Base-by-base conservation (phyloP, 23 tunicate genomes). In the Styela clava region DNA sequence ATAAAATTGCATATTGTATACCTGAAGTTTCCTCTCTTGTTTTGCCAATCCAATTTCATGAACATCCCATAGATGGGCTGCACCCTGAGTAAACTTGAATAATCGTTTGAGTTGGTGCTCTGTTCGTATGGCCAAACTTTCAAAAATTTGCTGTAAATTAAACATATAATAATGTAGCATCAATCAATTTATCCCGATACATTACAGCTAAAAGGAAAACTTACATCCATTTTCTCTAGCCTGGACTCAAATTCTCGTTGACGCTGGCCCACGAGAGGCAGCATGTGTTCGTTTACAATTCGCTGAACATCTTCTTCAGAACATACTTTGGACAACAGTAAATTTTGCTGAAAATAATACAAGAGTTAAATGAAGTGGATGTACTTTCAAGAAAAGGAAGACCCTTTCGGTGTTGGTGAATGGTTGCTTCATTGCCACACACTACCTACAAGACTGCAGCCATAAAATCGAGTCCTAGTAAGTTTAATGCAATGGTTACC, bases 41-140 rank as follows among this genome's bases (percentile, higher is more conserved):
- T 83, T 88, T 2, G 98, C 98, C 56, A 93, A 71, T 1, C 87
- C 85, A 21, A 89, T 70, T 33, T 87, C 87, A 78, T 93, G 98
- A 1, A 93, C 83, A 63, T 93, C 98, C 98, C 98, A 93, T 69
- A 93, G 72, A 77, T 93, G 98, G 26, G 98, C 86, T 21, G 89
- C 89, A 3, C 93, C 93, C 76, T 93, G 93, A 2, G 84, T 91
- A 51, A 81, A 84, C 68, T 93, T 85, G 81, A 87, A 93, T 77
- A 93, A 72, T 18, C 61, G 24, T 7, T 84, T 81, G 34, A 93
- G 69, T 31, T 87, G 91, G 7, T 74, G 56, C 65, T 86, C 91
- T 33, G 97, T 77, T 16, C 74, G 31, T 1, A 44, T 65, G 0
- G 97, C 91, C 56, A 83, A 78, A 31, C 78, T 76, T 69, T 92